Conservation (phyloP, 1,140 invertebrate genomes). For the Rhynchophorus ferrugineus region DNA sequence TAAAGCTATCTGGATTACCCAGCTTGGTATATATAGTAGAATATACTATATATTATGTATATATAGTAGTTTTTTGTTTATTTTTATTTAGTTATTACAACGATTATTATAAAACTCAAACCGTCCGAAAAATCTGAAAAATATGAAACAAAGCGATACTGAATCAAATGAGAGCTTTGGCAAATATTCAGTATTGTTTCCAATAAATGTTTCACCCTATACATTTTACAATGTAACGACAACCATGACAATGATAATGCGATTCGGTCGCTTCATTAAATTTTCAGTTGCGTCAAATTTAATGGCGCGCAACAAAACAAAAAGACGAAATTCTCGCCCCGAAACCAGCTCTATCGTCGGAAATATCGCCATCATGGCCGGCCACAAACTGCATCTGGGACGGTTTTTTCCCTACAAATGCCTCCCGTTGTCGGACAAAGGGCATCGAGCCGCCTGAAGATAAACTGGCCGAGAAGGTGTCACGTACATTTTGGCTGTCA, state of each 20-base stretch:
- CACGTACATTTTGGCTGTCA: not conserved
- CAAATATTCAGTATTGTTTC: too few relatives aligned
- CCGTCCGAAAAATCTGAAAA: too few relatives aligned
- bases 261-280: not conserved
- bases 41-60: too few relatives aligned
- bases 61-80: too few relatives aligned
- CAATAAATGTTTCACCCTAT: too few relatives aligned
- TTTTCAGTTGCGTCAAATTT: not conserved
- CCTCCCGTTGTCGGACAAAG: not conserved
- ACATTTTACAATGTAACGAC: not conserved
- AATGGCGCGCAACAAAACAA: not conserved
- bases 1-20: too few relatives aligned
- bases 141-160: too few relatives aligned
- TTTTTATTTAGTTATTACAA: too few relatives aligned
- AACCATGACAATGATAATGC: not conserved
- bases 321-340: not conserved
- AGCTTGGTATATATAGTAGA: too few relatives aligned
- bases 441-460: not conserved
- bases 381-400: not conserved
- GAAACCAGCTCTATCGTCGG: not conserved
- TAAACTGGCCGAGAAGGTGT: not conserved
- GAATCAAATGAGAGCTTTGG: too few relatives aligned
- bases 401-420: not conserved
- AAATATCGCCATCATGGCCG: not conserved
- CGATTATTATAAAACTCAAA: too few relatives aligned